These are phyloP conservation scores for Aethina tumida DNA, from an alignment of 1,140 invertebrate species.

Conservation along the genomic window DNA sequence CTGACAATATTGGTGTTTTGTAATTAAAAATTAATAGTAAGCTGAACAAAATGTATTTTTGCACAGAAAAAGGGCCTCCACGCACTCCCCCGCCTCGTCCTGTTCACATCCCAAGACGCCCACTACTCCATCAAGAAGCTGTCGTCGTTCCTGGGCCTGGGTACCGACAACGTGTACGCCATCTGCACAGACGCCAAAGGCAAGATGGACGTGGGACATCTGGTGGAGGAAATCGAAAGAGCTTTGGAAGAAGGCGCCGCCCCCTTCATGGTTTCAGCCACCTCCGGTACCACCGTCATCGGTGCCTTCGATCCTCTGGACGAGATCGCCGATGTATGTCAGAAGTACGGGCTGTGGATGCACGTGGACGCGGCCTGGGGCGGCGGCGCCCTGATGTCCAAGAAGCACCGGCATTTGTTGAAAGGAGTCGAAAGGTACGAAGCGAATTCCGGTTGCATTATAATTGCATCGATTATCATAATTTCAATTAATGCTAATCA, in stretches of 20 bases:
- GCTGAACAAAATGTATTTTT: too few species aligned
- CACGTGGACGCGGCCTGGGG: slow-evolving; percentile 95
- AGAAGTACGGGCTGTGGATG: slow-evolving; percentile 79
- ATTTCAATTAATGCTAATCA: too few species aligned
- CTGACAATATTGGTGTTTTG: too few species aligned
- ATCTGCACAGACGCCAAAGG: slow-evolving; percentile 63
- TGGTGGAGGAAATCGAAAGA: slow-evolving; percentile 59
- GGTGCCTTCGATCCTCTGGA: slow-evolving; percentile 86
- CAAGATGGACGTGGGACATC: slow-evolving; percentile 64
- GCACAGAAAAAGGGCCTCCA: slow-evolving; percentile 60
- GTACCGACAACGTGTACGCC: slow-evolving; percentile 64
- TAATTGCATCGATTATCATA: too few species aligned
- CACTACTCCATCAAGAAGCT: slow-evolving; percentile 92
- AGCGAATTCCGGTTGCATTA: too few species aligned
- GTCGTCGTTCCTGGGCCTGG: slow-evolving; percentile 68
- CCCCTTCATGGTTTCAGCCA: slow-evolving; percentile 85
- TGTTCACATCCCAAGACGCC: slow-evolving; percentile 82
- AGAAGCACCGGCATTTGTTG: slow-evolving; percentile 65
- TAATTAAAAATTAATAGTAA: too few species aligned
- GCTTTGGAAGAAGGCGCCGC: slow-evolving; percentile 54
- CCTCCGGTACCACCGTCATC: slow-evolving; percentile 73
- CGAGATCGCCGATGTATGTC: slow-evolving; percentile 70
- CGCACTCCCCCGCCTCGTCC: slow-evolving; percentile 53
- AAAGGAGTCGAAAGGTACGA: slow-evolving; percentile 65
- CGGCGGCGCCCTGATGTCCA: slow-evolving; percentile 79